Evolutionary conservation across 2,888 invertebrate species (phyloP), one percentile per base, ranked within the genome.

Genomic region (Cremastobaeus sp.): DNA sequence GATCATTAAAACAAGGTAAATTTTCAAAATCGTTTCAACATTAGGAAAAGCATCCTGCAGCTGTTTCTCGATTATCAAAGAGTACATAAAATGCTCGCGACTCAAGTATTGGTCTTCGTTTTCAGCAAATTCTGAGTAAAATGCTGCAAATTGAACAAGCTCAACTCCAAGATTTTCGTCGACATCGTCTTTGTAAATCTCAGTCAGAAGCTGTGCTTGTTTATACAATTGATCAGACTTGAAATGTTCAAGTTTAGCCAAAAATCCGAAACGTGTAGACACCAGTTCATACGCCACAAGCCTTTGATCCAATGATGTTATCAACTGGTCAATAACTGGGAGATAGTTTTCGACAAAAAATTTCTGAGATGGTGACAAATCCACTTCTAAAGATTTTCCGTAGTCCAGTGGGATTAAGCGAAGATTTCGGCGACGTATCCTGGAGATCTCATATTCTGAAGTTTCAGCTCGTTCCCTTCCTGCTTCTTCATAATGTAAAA

Each of bases 21-120:
- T 69, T 59, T 59, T 50, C 18, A 68, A 57, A 25, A 62, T 34
- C 9, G 47, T 52, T 48, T 55, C 62, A 12, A 73, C 48, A 32
- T 68, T 68, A 18, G 73, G 68, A 54, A 72, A 72, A 45, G 54
- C 47, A 66, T 73, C 68, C 47, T 57, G 17, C 28, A 74, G 4
- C 15, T 50, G 45, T 48, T 65, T 64, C 30, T 70, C 43, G 14
- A 70, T 47, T 28, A 74, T 59, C 20, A 74, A 21, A 32, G 17
- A n/a, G 21, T 65, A 74, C 52, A 69, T 59, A 2, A 39, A 62
- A 43, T 57, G 43, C 21, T 34, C 65, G 15, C 69, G 50, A 30
- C 60, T 37, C 9, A 62, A 17, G 9, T 37, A 47, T 37, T 37
- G 9, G 15, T 55, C 32, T 60, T 28, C 15, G 3, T 64, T 32